A percentile compares a stretch with the other conserved stretches of the same genome.
Conservation (phyloP, 2,888 invertebrate genomes). For the Eilema sororculum region DNA sequence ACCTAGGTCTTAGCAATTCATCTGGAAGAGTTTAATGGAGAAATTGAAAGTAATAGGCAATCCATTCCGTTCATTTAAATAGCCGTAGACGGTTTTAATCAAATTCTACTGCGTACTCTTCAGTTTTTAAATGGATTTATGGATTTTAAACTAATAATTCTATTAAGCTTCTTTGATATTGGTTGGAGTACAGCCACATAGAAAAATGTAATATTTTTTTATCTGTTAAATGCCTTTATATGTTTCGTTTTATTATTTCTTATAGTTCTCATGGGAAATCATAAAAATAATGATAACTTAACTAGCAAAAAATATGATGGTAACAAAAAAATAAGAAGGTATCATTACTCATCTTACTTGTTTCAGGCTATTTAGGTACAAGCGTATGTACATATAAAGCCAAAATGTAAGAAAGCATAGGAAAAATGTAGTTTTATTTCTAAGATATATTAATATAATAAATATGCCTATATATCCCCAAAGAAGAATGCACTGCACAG, state of each 20-base stretch:
- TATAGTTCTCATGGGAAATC: neutral
- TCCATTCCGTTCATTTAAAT: slow-evolving; percentile 9
- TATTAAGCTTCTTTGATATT: neutral
- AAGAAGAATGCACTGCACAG: too few relatives aligned
- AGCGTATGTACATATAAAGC: too few relatives aligned
- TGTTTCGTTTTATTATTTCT: neutral
- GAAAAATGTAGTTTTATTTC: too few relatives aligned
- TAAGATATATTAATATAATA: too few relatives aligned
- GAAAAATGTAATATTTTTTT: neutral
- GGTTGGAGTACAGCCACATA: neutral
- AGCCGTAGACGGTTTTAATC: neutral
- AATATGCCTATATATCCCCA: too few relatives aligned
- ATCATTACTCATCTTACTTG: too few relatives aligned
- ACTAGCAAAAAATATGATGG: neutral
- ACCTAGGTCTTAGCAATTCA: slow-evolving; percentile 6
- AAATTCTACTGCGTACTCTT: neutral
- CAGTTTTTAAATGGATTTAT: slow-evolving; percentile 10
- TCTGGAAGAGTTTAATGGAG: slow-evolving; percentile 20
- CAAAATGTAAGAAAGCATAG: too few relatives aligned
- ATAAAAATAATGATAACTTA: too few relatives aligned
- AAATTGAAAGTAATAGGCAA: slow-evolving; percentile 16
- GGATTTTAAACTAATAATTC: neutral
- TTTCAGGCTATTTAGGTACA: too few relatives aligned
- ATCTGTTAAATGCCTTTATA: neutral
- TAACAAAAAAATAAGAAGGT: too few relatives aligned